Evolutionary conservation across 2,888 invertebrate genomes (phyloP), one percentile per base, ranked within the genome.

Genomic region (Thalpophila matura): DNA sequence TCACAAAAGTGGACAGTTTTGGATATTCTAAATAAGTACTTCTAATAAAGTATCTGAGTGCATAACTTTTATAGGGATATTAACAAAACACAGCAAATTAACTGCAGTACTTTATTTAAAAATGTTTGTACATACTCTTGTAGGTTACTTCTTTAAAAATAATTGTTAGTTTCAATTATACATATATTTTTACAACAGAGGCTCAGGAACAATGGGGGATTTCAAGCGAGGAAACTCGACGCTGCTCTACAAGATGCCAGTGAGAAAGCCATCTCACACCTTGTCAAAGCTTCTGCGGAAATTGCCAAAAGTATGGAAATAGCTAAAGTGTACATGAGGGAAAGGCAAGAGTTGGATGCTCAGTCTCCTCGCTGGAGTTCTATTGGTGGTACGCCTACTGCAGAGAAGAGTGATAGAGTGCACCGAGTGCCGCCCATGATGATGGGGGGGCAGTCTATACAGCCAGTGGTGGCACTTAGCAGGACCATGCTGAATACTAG

Each of bases 391-490:
- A 88, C 90, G 4, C 89, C 90, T 0, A 55, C 38, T 4, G 9
- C 66, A 0, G 78, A 74, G 0, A 86, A 77, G 18, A 80, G 67
- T 0, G 91, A 92, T 9, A 91, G 85, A 66, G 84, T 94, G 3
- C 90, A 92, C 67, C 74, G 90, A 55, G 94, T 95, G 2, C 90
- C 89, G 1, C 94, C 94, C 0, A 79, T 90, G 86, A 81, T 91
- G 82, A 83, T 92, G 35, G 93, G 91, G 0, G 94, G 94, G 0
- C 89, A 88, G 64, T 88, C 90, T 0, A 90, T 94, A 66, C 94
- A 94, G 68, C 94, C 94, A 0, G 93, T 94, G 0, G 94, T 95
- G 0, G 83, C 92, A 3, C 80, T 95, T 2, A 92, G 89, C 46
- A 86, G 93, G 58, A 87, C 91, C 24, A 60, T 90, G 12, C 54